Conservation (phyloP, 2,888 invertebrate species). For the Dioctria rufipes region DNA sequence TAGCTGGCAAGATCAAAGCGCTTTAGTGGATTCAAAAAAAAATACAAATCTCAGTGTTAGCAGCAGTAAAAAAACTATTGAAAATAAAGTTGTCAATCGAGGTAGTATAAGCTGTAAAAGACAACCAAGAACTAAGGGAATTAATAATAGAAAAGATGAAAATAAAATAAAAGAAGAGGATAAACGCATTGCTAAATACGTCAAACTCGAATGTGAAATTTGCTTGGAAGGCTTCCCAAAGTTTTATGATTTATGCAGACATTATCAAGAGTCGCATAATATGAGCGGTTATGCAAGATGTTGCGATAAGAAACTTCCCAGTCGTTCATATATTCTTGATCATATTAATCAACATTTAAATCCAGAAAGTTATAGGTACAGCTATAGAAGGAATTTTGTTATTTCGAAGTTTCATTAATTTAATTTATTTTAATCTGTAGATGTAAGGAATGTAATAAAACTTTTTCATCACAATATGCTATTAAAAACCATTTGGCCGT, state of each 20-base stretch:
- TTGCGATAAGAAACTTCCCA: constrained; percentile 54
- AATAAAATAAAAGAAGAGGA: constrained; percentile 44
- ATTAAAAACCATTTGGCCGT: constrained; percentile 54
- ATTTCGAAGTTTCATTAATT: background rate
- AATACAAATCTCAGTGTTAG: background rate
- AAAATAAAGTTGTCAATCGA: background rate
- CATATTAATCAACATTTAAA: constrained; percentile 55
- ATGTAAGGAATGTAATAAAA: constrained; percentile 55
- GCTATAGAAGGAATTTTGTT: background rate
- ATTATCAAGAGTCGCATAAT: constrained; percentile 48
- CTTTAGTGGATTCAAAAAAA: background rate
- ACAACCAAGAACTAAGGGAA: constrained; percentile 14
- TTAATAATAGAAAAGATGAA: constrained; percentile 5
- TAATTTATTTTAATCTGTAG: constrained; percentile 19
- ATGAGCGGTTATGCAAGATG: constrained; percentile 55
- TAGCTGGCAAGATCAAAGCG: constrained; percentile 14
- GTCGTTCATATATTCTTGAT: constrained; percentile 49
- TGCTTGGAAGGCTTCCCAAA: constrained; percentile 23
- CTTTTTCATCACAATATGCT: constrained; percentile 52
- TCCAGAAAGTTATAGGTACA: constrained; percentile 55
- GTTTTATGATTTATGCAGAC: constrained; percentile 48
- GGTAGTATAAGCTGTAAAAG: constrained; percentile 10
- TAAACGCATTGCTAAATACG: constrained; percentile 47
- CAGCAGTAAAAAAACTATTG: constrained; percentile 1
- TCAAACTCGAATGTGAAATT: constrained; percentile 51